Evolutionary conservation across 2,113 vertebrate genomes (phyloP).

Genomic region (Solea solea): DNA sequence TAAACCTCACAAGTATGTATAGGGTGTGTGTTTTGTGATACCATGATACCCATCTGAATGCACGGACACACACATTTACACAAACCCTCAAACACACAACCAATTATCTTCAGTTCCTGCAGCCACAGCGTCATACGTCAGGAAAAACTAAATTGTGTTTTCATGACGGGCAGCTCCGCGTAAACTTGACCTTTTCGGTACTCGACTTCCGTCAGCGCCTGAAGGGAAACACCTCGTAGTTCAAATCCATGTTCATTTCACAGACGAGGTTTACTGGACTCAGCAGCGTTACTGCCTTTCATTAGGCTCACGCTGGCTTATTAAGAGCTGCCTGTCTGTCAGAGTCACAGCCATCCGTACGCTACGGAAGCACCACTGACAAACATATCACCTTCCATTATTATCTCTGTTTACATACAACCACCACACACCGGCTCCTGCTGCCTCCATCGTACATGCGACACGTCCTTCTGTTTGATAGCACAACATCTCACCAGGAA

Average conservation of each 20-base stretch:
- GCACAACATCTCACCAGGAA: neutral
- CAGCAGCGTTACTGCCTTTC: neutral
- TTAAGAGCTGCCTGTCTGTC: conserved; percentile 20
- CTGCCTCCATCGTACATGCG: neutral
- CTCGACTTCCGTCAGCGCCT: conserved; percentile 3
- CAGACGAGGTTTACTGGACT: conserved; percentile 3
- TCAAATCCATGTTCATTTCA: conserved; percentile 27
- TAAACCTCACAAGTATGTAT: too few species aligned
- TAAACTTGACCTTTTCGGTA: conserved; percentile 37
- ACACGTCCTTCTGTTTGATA: neutral
- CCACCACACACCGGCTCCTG: conserved; percentile 7
- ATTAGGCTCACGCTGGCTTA: conserved; percentile 1
- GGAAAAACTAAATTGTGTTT: neutral
- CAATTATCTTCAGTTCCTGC: neutral
- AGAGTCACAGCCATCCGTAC: neutral
- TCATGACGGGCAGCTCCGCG: neutral
- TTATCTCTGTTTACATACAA: conserved; percentile 10
- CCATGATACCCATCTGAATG: neutral
- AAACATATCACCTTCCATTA: conserved; percentile 4
- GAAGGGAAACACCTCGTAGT: neutral
- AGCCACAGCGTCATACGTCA: conserved; percentile 3
- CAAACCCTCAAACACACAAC: neutral
- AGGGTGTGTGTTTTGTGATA: too few species aligned
- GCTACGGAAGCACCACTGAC: neutral
- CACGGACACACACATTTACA: neutral